Conservation (phyloP, 2,113 vertebrate genomes). For the Dinomys branickii region DNA sequence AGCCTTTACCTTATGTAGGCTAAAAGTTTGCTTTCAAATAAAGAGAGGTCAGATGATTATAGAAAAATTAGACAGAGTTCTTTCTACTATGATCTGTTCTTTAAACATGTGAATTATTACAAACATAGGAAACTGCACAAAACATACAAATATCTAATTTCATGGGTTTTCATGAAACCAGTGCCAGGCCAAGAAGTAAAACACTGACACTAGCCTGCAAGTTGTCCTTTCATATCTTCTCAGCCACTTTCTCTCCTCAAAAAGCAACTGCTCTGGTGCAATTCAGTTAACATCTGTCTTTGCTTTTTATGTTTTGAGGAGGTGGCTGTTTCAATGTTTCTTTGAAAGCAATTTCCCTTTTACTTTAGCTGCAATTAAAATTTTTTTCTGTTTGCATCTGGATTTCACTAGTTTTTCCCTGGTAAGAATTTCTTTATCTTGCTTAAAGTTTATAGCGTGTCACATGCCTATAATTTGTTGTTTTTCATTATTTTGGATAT, state of each 20-base stretch:
- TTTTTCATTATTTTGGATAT: constrained; percentile 44
- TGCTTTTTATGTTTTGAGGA: constrained; percentile 16
- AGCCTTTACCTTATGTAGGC: background rate
- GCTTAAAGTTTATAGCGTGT: background rate
- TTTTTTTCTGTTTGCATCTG: background rate
- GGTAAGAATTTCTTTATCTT: background rate
- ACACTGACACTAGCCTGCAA: background rate
- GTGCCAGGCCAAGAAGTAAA: background rate
- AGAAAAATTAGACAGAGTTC: background rate
- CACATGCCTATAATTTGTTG: background rate
- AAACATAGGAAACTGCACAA: background rate
- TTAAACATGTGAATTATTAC: background rate
- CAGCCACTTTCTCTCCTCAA: background rate
- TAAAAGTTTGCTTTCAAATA: background rate
- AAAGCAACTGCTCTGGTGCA: background rate
- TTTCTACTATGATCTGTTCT: background rate
- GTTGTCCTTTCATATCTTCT: background rate
- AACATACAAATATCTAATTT: background rate
- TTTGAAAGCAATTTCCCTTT: background rate
- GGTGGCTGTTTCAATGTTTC: background rate
- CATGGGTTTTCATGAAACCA: background rate
- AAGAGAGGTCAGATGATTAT: background rate
- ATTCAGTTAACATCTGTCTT: background rate
- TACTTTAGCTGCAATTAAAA: background rate
- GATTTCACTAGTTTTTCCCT: background rate